phyloP scores from a whole-genome alignment of 2,113 vertebrate genomes.

The Tyrannus savana region DNA sequence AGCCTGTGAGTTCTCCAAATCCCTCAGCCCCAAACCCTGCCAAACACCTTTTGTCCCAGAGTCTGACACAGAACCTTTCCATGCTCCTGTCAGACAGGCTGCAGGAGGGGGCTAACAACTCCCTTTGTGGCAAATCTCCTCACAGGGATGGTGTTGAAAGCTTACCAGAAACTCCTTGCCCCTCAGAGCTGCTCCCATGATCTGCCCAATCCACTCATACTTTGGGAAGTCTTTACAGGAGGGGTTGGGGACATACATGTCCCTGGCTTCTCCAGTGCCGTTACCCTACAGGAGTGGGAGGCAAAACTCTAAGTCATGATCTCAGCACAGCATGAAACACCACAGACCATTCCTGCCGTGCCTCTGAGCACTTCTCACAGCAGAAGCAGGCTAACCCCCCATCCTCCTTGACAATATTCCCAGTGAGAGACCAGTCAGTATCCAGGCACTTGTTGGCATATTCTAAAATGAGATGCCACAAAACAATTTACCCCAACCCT shows the following conservation, averaged over 20 bases:
- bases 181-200: slow-evolving; percentile 96
- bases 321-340: not conserved
- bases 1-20: not conserved
- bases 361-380: not conserved
- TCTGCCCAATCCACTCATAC: slow-evolving; percentile 95
- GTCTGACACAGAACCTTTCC: not conserved
- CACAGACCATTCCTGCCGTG: not conserved
- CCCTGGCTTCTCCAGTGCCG: slow-evolving; percentile 88
- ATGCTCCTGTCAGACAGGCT: not conserved
- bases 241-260: slow-evolving; percentile 96
- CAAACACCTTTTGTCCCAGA: not conserved
- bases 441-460: not conserved
- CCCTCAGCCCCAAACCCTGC: not conserved
- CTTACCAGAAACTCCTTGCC: slow-evolving; percentile 97
- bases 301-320: not conserved
- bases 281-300: slow-evolving; percentile 77
- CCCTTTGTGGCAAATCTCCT: not conserved
- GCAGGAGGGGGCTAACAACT: not conserved
- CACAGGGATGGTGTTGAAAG: not conserved
- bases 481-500: not conserved
- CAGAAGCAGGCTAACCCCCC: not conserved
- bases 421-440: not conserved
- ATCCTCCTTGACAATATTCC: not conserved
- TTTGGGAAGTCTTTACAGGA: slow-evolving; percentile 94
- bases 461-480: not conserved